phyloP scores from a whole-genome alignment of 2,888 invertebrate species.

The Corbicula japonica region DNA sequence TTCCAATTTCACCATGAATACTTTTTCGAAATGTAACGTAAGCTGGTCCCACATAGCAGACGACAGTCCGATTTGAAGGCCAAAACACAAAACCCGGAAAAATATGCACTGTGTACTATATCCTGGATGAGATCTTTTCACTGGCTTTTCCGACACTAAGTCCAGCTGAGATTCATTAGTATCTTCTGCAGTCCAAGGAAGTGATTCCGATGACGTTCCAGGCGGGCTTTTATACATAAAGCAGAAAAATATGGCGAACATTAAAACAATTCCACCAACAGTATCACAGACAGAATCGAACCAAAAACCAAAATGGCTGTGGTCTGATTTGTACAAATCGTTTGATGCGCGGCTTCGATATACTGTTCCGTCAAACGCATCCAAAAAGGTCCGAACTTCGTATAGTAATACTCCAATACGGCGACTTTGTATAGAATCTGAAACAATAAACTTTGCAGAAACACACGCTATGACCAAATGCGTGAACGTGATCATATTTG shows the following conservation, averaged over 20 bases:
- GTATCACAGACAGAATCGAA: slow-evolving; percentile 94
- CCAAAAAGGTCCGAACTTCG: slow-evolving; percentile 93
- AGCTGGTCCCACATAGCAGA: slow-evolving; percentile 79
- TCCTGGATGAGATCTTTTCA: slow-evolving; percentile 41
- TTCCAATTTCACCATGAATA: slow-evolving; percentile 71
- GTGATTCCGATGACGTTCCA: slow-evolving; percentile 17
- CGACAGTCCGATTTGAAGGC: slow-evolving; percentile 71
- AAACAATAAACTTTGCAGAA: slow-evolving; percentile 92
- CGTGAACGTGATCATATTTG: slow-evolving; percentile 93
- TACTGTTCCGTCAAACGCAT: slow-evolving; percentile 95
- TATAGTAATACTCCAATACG: slow-evolving; percentile 92
- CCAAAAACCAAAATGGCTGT: slow-evolving; percentile 93
- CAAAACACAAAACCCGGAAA: slow-evolving; percentile 78
- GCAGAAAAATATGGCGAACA: slow-evolving; percentile 87
- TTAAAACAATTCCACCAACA: slow-evolving; percentile 88
- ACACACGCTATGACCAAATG: slow-evolving; percentile 92
- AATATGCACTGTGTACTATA: slow-evolving; percentile 77
- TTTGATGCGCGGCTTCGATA: slow-evolving; percentile 90
- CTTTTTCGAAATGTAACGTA: slow-evolving; percentile 70
- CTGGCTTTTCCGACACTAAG: slow-evolving; percentile 56
- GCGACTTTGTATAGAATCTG: slow-evolving; percentile 91
- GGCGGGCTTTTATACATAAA: slow-evolving; percentile 72
- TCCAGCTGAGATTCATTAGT: slow-evolving; percentile 34
- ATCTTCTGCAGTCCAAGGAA: slow-evolving; percentile 60
- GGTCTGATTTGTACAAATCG: slow-evolving; percentile 80